Evolutionary conservation across 2,797 vertebrate genomes (phyloP), one percentile per base, ranked within the genome.

Genomic region (Rhynchonycteris naso): DNA sequence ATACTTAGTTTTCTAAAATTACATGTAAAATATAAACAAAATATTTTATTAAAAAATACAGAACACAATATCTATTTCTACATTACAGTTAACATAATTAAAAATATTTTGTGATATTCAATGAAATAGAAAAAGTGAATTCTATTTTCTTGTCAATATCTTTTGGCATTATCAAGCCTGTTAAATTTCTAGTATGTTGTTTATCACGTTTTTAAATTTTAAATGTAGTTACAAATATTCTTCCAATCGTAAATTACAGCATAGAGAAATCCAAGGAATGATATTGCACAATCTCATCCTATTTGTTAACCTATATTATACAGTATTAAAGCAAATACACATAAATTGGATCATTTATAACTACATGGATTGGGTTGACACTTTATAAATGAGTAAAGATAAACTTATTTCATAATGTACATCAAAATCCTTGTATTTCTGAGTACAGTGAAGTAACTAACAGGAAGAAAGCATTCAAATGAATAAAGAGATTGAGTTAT

Each of bases 311-410:
- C 35, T 43, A 43, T 43, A 43, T 76, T 43, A 59, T 54, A n/a
- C n/a, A n/a, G n/a, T n/a, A 50, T 93, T 72, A 83, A 87, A 95
- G 12, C 18, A 93, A 80, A 91, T 63, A 72, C 7, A 68, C n/a
- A 65, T 35, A 65, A 10, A 65, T 19, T 11, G 7, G 56, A 47
- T 71, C 72, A 78, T 54, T 84, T 14, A 80, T 33, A 81, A 69
- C 8, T 83, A 38, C 2, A 54, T 59, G 18, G 54, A 71, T 80
- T 22, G n/a, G 18, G 30, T 5, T 84, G 58, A 54, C 54, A 72
- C 9, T 61, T 72, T 35, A 35, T 78, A 93, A 91, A 66, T 35
- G 35, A 79, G 43, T 81, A 92, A 38, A 76, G 3, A 66, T 72
- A 68, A 56, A 66, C 76, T 38, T 75, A 74, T 74, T 86, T 2